Base-by-base conservation (phyloP, 2,113 vertebrate species). In the Helogale parvula region DNA sequence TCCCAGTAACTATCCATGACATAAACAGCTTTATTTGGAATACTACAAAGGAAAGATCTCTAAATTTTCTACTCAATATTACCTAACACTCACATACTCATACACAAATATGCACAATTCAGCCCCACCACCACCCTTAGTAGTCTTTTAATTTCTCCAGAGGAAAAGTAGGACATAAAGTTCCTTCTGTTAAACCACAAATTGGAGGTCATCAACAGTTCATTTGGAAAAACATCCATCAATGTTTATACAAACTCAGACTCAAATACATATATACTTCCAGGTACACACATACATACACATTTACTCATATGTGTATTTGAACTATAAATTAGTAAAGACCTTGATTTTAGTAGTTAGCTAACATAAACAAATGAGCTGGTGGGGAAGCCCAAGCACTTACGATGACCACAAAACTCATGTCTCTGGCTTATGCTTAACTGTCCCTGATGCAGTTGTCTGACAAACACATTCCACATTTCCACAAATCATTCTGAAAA, bases 161-260 rank as follows among this genome's bases (percentile, higher is more conserved):
- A 96, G 97, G 41, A 95, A 95, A 97, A 90, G 38, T 52, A 77
- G 97, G 80, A 97, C 96, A 96, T 92, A 50, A 84, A 97, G 95
- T 98, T 97, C 96, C 60, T 93, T 86, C 38, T 94, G 29, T 81
- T 94, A 71, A 93, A 95, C 96, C 95, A 96, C 92, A 97, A 96
- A 38, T 83, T 54, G 52, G 93, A 98, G 94, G 94, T 98, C 97
- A 97, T 54, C 19, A 82, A 54, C 54, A 96, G 96, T 96, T 96
- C 95, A 95, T 81, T 29, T 88, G 95, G 88, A 65, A 92, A 97
- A 89, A 96, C 33, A 79, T 31, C 74, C 90, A 38, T 52, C 79
- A 68, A 27, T 94, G 95, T 96, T 98, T 96, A 94, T 29, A 93
- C 31, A 86, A 31, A 69, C 33, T 85, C 41, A 77, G 31, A 74